Conservation (phyloP, 2,113 vertebrate genomes). For the Pelodiscus sinensis region DNA sequence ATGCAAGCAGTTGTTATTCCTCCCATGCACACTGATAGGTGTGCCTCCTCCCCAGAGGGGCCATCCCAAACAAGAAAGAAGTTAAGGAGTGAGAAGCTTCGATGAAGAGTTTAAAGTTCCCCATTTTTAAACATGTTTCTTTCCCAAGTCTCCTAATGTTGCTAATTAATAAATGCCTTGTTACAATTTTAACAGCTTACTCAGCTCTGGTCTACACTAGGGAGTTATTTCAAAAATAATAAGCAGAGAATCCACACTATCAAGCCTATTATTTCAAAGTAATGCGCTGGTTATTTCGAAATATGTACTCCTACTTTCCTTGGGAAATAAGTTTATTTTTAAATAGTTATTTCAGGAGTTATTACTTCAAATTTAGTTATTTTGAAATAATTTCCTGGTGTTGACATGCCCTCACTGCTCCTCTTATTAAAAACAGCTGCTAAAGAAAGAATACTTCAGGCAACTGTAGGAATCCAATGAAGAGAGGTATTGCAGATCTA, state of each 20-base stretch:
- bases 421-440: background rate
- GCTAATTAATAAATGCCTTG: background rate
- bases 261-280: too few species aligned
- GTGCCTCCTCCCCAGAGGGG: background rate
- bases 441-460: background rate
- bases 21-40: too few species aligned
- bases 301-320: too few species aligned
- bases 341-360: too few species aligned
- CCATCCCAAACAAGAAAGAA: background rate
- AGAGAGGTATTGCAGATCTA: constrained; percentile 4
- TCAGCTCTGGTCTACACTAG: too few species aligned
- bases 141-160: background rate
- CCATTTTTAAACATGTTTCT: too few species aligned
- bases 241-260: too few species aligned
- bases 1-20: background rate
- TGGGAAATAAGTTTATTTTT: too few species aligned
- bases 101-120: background rate
- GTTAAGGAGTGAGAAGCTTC: background rate
- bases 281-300: too few species aligned
- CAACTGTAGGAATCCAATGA: background rate
- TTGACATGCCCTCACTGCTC: background rate
- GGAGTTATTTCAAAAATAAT: too few species aligned
- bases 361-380: too few species aligned
- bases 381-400: too few species aligned
- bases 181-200: background rate